Conservation (phyloP, 2,113 vertebrate genomes). For the Dicaeum eximium region DNA sequence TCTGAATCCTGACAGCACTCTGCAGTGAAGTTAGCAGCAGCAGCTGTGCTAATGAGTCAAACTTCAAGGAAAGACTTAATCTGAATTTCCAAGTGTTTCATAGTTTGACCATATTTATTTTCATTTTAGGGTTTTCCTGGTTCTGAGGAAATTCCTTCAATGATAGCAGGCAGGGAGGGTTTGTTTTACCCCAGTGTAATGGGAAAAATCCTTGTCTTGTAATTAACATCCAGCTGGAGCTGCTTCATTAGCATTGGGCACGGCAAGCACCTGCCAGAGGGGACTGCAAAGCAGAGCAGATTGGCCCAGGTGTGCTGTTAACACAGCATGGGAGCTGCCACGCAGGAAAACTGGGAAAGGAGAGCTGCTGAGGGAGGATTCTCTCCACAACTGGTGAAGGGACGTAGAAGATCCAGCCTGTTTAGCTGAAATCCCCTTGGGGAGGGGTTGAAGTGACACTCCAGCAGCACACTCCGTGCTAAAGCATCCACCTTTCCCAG, state of each 20-base stretch:
- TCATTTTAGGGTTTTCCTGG: neutral
- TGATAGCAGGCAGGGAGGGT: neutral
- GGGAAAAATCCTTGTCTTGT: neutral
- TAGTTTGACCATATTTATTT: neutral
- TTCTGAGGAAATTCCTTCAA: neutral
- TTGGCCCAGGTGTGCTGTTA: neutral
- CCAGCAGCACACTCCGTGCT: neutral
- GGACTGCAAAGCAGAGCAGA: neutral
- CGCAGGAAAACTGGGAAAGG: neutral
- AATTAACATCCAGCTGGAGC: neutral
- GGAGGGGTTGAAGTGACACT: neutral
- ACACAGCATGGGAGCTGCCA: neutral
- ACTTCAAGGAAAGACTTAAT: neutral
- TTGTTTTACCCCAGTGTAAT: neutral
- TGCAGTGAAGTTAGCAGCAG: neutral
- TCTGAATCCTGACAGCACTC: neutral
- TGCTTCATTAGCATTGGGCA: neutral
- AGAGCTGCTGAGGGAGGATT: neutral
- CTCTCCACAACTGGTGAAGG: neutral
- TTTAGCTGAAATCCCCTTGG: neutral
- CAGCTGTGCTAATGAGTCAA: neutral
- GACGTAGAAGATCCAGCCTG: neutral
- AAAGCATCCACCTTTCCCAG: neutral
- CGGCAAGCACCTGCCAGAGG: neutral
- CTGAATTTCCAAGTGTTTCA: neutral